These are phyloP conservation scores for Aurelia aurita complex sp. Pacific DNA, from an alignment of 30 jellyfish, hydroid and myxozoan species.

Conservation along the genomic window DNA sequence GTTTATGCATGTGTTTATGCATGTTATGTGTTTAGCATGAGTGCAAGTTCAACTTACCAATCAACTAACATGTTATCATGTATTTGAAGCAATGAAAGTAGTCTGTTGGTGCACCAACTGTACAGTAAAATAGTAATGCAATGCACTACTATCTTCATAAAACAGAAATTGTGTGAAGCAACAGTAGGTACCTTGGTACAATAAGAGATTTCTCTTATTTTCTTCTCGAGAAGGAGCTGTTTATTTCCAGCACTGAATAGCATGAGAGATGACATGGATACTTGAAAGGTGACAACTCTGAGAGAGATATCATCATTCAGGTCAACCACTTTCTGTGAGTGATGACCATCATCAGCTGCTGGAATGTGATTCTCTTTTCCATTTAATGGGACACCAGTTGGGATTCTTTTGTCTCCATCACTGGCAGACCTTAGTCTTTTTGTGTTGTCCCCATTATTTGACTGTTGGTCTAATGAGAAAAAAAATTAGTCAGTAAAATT, in stretches of 20 bases:
- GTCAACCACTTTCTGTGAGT: slow-evolving; percentile 27
- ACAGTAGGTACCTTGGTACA: slow-evolving; percentile 83
- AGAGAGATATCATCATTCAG: slow-evolving; percentile 72
- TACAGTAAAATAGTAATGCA: too few relatives aligned
- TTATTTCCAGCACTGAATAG: slow-evolving; percentile 88
- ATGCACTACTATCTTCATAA: too few relatives aligned
- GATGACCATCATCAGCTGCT: slow-evolving; percentile 7
- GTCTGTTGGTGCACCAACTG: too few relatives aligned
- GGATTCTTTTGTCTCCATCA: slow-evolving; percentile 79
- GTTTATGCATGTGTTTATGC: too few relatives aligned
- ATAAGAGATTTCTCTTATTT: slow-evolving; percentile 85
- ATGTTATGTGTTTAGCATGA: too few relatives aligned
- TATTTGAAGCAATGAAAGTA: too few relatives aligned
- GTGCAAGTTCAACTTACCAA: too few relatives aligned
- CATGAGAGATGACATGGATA: slow-evolving; percentile 84
- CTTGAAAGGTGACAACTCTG: slow-evolving; percentile 80
- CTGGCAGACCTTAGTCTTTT: slow-evolving; percentile 67
- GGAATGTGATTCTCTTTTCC: slow-evolving; percentile 17
- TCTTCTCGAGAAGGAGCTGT: slow-evolving; percentile 81
- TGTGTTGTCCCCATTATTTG: slow-evolving; percentile 6
- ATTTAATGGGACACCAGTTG: slow-evolving; percentile 12
- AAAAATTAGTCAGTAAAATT: background rate
- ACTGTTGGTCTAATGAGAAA: slow-evolving; percentile 14
- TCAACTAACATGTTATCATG: too few relatives aligned
- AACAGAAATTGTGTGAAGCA: background rate